Conservation (phyloP, 2,113 vertebrate species). For the Scatophagus argus region DNA sequence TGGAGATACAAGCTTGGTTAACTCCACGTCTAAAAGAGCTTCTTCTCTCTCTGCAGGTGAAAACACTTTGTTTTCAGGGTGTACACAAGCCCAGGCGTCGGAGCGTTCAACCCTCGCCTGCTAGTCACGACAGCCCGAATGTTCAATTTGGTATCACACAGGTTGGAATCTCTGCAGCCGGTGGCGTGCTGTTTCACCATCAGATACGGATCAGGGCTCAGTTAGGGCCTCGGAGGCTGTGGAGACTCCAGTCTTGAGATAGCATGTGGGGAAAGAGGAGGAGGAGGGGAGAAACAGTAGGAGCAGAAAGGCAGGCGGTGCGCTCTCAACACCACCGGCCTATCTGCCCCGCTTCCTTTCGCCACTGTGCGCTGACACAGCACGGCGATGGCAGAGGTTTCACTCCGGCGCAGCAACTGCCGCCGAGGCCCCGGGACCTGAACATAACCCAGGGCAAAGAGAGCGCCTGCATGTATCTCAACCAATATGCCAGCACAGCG, state of each 20-base stretch:
- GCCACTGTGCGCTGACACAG: not conserved
- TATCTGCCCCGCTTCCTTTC: slow-evolving; percentile 53
- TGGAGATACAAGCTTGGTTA: slow-evolving; percentile 64
- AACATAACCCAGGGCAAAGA: slow-evolving; percentile 45
- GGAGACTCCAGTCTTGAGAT: slow-evolving; percentile 52
- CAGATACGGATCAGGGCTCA: slow-evolving; percentile 66
- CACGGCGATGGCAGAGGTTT: slow-evolving; percentile 36
- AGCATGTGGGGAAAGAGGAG: slow-evolving; percentile 1
- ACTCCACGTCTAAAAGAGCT: slow-evolving; percentile 50
- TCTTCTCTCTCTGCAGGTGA: slow-evolving; percentile 44
- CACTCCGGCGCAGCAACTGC: slow-evolving; percentile 30
- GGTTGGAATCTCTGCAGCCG: slow-evolving; percentile 46
- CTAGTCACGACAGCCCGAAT: slow-evolving; percentile 44
- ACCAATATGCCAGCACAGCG: slow-evolving; percentile 34
- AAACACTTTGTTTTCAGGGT: slow-evolving; percentile 37
- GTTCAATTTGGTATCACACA: slow-evolving; percentile 62
- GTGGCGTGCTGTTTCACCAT: slow-evolving; percentile 60
- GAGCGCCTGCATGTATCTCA: not conserved
- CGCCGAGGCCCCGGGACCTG: slow-evolving; percentile 25
- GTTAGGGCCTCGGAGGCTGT: slow-evolving; percentile 58
- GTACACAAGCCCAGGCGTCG: not conserved
- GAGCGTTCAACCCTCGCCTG: slow-evolving; percentile 47
- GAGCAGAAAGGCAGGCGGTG: slow-evolving; percentile 25
- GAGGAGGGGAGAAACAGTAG: slow-evolving; percentile 22
- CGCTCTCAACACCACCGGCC: slow-evolving; percentile 21